These are phyloP conservation scores for Venusia cambrica DNA, from an alignment of 2,888 invertebrate species.

Conservation along the genomic window DNA sequence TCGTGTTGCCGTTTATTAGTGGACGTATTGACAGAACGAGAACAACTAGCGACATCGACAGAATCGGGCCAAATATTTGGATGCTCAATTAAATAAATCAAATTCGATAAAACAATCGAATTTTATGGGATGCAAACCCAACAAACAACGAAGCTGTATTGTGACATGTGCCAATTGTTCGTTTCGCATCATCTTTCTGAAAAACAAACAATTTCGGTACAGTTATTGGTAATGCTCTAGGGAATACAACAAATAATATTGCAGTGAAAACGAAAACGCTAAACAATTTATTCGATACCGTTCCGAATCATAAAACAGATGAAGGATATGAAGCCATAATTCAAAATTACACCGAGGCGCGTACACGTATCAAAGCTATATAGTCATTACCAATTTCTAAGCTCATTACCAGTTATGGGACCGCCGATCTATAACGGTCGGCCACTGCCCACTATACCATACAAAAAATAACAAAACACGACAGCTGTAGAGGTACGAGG, in stretches of 20 bases:
- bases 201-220: constrained; percentile 13
- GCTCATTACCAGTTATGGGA: constrained; percentile 68
- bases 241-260: constrained; percentile 21
- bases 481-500: constrained; percentile 60
- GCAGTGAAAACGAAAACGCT: constrained; percentile 23
- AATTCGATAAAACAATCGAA: constrained; percentile 51
- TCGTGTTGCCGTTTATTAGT: constrained; percentile 58
- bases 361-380: constrained; percentile 56
- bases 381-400: constrained; percentile 72
- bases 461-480: constrained; percentile 58
- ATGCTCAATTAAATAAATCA: constrained; percentile 70
- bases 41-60: constrained; percentile 65
- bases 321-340: constrained; percentile 55
- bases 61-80: constrained; percentile 67
- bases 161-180: constrained; percentile 59
- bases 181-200: constrained; percentile 23
- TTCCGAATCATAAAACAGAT: constrained; percentile 45
- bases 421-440: constrained; percentile 65
- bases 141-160: constrained; percentile 44
- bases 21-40: constrained; percentile 68
- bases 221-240: constrained; percentile 18
- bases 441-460: constrained; percentile 56
- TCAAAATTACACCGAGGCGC: constrained; percentile 55
- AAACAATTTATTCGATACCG: constrained; percentile 33
- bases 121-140: constrained; percentile 29